Percentiles rank a stretch among this genome's conserved stretches.
Conservation (phyloP, 2,113 vertebrate genomes). For the Gorsachius goisagi region DNA sequence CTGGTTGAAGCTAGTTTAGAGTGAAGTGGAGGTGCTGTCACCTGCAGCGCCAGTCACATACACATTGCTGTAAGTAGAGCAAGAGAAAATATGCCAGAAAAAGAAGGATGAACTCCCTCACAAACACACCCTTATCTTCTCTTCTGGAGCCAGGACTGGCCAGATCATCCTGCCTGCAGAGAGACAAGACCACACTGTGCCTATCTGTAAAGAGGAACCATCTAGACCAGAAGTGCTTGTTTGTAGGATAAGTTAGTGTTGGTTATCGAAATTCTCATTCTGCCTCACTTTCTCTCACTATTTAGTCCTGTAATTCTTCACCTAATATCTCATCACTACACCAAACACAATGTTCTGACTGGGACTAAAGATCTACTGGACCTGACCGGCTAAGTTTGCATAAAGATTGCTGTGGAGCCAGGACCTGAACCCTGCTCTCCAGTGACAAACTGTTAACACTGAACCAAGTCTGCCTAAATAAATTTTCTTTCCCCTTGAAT, state of each 20-base stretch:
- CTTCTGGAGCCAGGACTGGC: background rate
- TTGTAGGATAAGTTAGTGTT: background rate
- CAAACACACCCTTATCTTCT: background rate
- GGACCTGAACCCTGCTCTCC: background rate
- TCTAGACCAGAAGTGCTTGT: background rate
- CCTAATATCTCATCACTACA: background rate
- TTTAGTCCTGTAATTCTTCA: background rate
- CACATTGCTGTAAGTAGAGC: rapidly evolving
- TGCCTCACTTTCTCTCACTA: background rate
- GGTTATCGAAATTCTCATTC: background rate
- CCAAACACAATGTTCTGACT: background rate
- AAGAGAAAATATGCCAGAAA: background rate
- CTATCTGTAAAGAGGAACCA: background rate
- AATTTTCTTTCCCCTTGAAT: background rate
- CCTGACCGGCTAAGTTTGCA: background rate
- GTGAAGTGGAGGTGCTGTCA: background rate
- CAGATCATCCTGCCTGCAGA: background rate
- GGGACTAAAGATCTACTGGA: background rate
- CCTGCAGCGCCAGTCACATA: rapidly evolving
- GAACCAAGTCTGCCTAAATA: background rate
- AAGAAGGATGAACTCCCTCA: background rate
- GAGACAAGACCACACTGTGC: background rate
- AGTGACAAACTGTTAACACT: background rate
- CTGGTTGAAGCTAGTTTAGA: background rate
- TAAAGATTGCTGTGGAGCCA: background rate